Base-by-base conservation (phyloP, 2,888 invertebrate genomes). In the Timema podura region DNA sequence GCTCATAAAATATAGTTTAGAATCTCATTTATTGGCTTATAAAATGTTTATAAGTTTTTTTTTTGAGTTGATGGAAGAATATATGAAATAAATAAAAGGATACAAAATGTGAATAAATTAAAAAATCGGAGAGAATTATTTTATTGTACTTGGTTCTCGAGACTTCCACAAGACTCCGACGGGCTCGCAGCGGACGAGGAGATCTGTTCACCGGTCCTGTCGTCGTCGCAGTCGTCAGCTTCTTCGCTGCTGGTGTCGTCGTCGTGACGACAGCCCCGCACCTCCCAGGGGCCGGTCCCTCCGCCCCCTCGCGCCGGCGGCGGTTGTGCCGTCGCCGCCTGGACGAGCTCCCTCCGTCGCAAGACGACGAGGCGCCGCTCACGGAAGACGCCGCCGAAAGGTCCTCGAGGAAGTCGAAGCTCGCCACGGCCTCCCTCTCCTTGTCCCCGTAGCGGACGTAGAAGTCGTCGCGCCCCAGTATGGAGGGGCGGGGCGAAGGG, bases 371-470 rank as follows among this genome's bases (percentile, higher is more conserved):
- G 5, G 67, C 69, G 9, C 75, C 75, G 64, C 76, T 76, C 13
- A 76, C 69, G 44, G 44, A 30, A 78, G 77, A 83, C 78, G 81
- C 75, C 16, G 79, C 77, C 77, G 84, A 82, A 76, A 90, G 81
- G 77, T 89, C 89, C 81, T 91, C 89, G 76, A 92, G 86, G 84
- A 92, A 92, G 83, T 91, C 91, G 83, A 92, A 92, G 77, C 87
- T 88, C 74, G 91, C 89, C 76, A 92, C 89, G 73, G 91, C 91
- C 79, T 90, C 91, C 73, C 86, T 85, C 79, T 92, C 91, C 78
- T 89, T 87, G 76, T 90, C 89, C 65, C 91, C 91, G 83, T 87
- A 92, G 76, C 91, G 87, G 73, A 89, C 88, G 85, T 87, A 92
- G 84, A 92, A 90, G 78, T 90, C 91, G 74, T 88, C 87, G 72